Conservation (phyloP, 2,888 invertebrate species). For the Beris chalybata region DNA sequence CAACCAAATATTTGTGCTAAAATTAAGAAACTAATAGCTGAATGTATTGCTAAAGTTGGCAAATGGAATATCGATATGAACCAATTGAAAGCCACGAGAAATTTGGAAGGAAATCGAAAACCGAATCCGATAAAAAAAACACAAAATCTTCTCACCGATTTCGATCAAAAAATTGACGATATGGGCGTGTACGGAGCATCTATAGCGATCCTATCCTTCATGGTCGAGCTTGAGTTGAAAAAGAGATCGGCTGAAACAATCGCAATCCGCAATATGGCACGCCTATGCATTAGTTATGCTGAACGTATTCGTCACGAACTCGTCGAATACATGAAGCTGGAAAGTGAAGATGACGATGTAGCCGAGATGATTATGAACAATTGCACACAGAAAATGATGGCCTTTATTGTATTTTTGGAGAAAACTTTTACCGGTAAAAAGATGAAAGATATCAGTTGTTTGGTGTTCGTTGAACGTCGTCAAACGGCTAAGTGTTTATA, state of each 20-base stretch:
- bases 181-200: slow-evolving; percentile 64
- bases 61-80: slow-evolving; percentile 44
- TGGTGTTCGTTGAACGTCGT: slow-evolving; percentile 57
- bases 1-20: background rate
- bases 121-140: slow-evolving; percentile 58
- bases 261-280: slow-evolving; percentile 47
- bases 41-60: slow-evolving; percentile 39
- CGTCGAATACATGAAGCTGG: slow-evolving; percentile 56
- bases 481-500: slow-evolving; percentile 76
- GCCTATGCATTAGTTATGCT: slow-evolving; percentile 47
- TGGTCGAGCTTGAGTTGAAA: slow-evolving; percentile 66
- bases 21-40: slow-evolving; percentile 13
- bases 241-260: slow-evolving; percentile 60
- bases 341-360: slow-evolving; percentile 46
- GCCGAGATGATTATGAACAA: slow-evolving; percentile 57
- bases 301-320: slow-evolving; percentile 59
- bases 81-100: slow-evolving; percentile 43
- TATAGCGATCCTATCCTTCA: slow-evolving; percentile 62
- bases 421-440: slow-evolving; percentile 58
- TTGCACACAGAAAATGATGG: slow-evolving; percentile 67
- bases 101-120: slow-evolving; percentile 39
- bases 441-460: slow-evolving; percentile 48
- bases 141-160: slow-evolving; percentile 57
- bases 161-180: slow-evolving; percentile 58
- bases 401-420: slow-evolving; percentile 65